These are phyloP conservation scores for Eurosta solidaginis DNA, from an alignment of 1,140 invertebrate species.

Conservation along the genomic window DNA sequence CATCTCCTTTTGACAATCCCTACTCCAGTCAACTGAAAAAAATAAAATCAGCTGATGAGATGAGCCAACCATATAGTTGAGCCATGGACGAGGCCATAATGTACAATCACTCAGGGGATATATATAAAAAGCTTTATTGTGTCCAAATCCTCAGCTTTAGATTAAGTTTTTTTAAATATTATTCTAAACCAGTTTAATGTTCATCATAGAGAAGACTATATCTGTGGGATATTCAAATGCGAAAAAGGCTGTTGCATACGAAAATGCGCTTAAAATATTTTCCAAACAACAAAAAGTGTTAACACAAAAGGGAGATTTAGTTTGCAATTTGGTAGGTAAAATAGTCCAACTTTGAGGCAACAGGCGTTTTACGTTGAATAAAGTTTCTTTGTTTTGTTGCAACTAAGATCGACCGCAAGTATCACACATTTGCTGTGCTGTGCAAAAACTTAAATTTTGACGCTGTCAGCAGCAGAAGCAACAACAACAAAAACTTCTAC, in stretches of 20 bases:
- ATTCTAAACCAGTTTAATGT: no score
- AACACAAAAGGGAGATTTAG: neutral
- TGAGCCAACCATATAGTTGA: no score
- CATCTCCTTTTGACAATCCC: no score
- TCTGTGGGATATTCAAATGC: neutral
- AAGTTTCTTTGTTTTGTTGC: neutral
- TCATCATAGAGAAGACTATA: no score
- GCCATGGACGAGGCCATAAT: no score
- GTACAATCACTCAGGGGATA: no score
- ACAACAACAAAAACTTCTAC: neutral
- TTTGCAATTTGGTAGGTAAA: neutral
- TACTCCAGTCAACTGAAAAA: no score
- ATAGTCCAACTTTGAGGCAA: neutral
- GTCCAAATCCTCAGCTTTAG: neutral
- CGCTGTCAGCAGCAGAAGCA: slow-evolving; percentile 6
- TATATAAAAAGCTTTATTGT: neutral
- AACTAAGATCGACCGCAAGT: neutral
- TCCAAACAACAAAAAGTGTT: neutral
- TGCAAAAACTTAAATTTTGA: slow-evolving; percentile 1
- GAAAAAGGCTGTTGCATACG: neutral
- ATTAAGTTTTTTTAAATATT: no score
- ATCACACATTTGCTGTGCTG: neutral
- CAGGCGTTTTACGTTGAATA: neutral
- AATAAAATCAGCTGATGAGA: no score
- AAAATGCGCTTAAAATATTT: neutral